phyloP scores from a whole-genome alignment of 53 echinoderm and acorn worm species.

The Actinopyga echinites region DNA sequence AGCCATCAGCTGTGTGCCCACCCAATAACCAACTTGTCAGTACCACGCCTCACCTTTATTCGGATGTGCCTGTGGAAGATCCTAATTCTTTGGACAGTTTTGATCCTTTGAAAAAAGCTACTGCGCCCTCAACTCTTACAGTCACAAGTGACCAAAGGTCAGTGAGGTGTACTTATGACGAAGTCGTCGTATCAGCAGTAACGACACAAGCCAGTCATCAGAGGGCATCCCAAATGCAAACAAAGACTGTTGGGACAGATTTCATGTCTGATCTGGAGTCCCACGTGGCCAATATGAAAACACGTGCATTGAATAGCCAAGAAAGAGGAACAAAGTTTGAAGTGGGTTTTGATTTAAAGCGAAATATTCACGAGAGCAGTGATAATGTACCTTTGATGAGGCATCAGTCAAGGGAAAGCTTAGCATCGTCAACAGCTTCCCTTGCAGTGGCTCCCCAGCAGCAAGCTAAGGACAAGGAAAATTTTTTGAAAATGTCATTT shows the following conservation, averaged over 20 bases:
- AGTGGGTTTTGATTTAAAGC: neutral
- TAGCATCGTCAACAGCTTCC: constrained; percentile 10
- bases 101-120: constrained; percentile 64
- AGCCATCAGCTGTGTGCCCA: constrained; percentile 28
- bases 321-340: neutral
- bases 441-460: neutral
- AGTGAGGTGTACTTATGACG: neutral
- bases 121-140: neutral
- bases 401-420: constrained; percentile 14
- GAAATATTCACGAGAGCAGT: constrained; percentile 7
- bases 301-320: neutral
- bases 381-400: constrained; percentile 21
- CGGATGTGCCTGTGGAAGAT: constrained; percentile 35
- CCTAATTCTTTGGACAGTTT: constrained; percentile 57
- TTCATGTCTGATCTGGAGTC: constrained; percentile 24
- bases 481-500: constrained; percentile 73
- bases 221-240: neutral
- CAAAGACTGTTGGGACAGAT: neutral
- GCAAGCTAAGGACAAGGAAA: constrained; percentile 51
- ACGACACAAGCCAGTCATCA: neutral
- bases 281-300: neutral
- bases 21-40: constrained; percentile 31
- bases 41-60: constrained; percentile 13
- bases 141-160: neutral
- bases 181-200: neutral